Evolutionary conservation across 2,888 invertebrate genomes (phyloP).

Genomic region (Vannuccia rotundouncinata): DNA sequence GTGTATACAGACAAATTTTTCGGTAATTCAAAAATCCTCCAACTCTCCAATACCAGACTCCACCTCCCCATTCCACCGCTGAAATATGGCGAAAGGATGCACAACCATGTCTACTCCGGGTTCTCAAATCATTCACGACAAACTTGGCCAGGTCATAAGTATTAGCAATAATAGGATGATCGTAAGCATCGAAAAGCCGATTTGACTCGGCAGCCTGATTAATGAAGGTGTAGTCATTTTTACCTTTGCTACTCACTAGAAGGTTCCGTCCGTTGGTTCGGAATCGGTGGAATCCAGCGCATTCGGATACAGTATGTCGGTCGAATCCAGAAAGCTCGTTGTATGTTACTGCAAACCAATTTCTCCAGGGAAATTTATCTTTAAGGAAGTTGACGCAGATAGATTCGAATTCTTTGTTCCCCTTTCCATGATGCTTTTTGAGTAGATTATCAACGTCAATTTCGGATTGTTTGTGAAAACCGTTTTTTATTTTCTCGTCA

Average conservation of each 20-base stretch:
- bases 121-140: background rate
- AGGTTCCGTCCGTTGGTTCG: slow-evolving; percentile 18
- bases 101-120: background rate
- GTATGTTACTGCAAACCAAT: slow-evolving; percentile 31
- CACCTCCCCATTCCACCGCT: background rate
- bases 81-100: background rate
- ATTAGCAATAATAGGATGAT: background rate
- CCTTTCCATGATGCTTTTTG: background rate
- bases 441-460: slow-evolving; percentile 29
- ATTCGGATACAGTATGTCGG: slow-evolving; percentile 1
- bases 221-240: background rate
- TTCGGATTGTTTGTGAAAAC: slow-evolving; percentile 10
- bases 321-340: slow-evolving; percentile 32
- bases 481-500: background rate
- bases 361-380: slow-evolving; percentile 25
- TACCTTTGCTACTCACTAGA: background rate
- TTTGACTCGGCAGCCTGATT: background rate
- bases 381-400: slow-evolving; percentile 25
- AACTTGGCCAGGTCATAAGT: background rate
- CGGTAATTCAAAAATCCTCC: background rate
- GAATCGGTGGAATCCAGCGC: slow-evolving; percentile 14
- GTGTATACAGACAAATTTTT: background rate
- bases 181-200: background rate
- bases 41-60: background rate
- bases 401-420: slow-evolving; percentile 12